A percentile compares a stretch with the other conserved stretches of the same genome.
Conservation (phyloP, 2,113 vertebrate genomes). For the Cavia porcellus region DNA sequence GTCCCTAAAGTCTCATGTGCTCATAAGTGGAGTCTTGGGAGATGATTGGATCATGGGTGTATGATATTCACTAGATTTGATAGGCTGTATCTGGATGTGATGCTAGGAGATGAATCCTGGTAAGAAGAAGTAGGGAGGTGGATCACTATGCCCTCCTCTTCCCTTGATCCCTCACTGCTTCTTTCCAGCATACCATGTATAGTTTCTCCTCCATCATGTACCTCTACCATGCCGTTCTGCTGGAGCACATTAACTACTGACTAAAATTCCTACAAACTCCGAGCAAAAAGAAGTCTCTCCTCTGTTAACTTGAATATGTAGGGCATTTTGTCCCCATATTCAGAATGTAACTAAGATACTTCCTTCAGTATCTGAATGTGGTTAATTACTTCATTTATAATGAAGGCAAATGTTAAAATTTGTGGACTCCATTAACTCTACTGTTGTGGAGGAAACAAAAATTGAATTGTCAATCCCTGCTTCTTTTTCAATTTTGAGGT, state of each 20-base stretch:
- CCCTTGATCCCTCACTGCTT: not conserved
- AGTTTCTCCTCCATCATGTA: not conserved
- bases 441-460: not conserved
- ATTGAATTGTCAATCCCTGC: not conserved
- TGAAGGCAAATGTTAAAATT: not conserved
- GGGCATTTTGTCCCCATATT: not conserved
- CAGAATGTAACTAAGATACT: not conserved
- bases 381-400: not conserved
- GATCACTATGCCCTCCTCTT: not conserved
- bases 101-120: not conserved
- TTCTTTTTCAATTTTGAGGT: constrained; percentile 11
- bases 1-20: not conserved
- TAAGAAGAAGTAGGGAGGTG: not conserved
- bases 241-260: not conserved
- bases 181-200: not conserved
- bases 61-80: not conserved
- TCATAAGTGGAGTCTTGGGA: not conserved
- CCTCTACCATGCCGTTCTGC: too few relatives aligned
- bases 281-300: not conserved
- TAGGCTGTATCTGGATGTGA: not conserved
- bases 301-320: not conserved
- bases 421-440: not conserved
- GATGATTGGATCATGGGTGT: not conserved
- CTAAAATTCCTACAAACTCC: not conserved
- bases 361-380: not conserved